These are phyloP conservation scores for Lepus townsendii DNA, from an alignment of 2,797 vertebrate species.

Conservation along the genomic window DNA sequence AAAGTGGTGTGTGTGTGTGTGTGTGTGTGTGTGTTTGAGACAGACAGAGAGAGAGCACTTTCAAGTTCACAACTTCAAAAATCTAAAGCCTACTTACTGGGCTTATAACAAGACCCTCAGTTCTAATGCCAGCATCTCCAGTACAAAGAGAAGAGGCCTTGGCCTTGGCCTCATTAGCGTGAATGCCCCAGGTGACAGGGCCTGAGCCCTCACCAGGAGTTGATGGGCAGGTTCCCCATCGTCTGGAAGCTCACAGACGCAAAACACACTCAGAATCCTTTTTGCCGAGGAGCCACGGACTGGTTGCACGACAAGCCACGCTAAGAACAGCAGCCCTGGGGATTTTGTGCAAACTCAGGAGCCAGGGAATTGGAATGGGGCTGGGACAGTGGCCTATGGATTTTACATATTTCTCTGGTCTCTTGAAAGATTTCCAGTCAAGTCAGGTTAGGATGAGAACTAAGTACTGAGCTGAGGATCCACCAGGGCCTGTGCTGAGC, in stretches of 20 bases:
- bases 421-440: slow-evolving; percentile 33
- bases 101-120: background rate
- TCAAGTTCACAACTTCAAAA: background rate
- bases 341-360: background rate
- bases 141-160: background rate
- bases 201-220: accelerated
- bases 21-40: background rate
- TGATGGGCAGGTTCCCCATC: accelerated
- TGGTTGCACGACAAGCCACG: background rate
- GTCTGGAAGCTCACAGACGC: background rate
- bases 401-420: background rate
- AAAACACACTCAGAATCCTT: background rate
- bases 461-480: background rate
- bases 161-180: background rate
- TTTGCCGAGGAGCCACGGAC: background rate
- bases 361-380: background rate
- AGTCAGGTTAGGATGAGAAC: slow-evolving; percentile 35
- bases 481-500: background rate
- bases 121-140: background rate
- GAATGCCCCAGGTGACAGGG: too few species aligned
- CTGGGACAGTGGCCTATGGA: background rate
- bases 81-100: background rate
- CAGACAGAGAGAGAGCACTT: background rate
- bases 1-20: background rate
- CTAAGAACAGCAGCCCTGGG: background rate